These are phyloP conservation scores for Maniola hyperantus DNA, from an alignment of 2,888 invertebrate species.

Conservation along the genomic window DNA sequence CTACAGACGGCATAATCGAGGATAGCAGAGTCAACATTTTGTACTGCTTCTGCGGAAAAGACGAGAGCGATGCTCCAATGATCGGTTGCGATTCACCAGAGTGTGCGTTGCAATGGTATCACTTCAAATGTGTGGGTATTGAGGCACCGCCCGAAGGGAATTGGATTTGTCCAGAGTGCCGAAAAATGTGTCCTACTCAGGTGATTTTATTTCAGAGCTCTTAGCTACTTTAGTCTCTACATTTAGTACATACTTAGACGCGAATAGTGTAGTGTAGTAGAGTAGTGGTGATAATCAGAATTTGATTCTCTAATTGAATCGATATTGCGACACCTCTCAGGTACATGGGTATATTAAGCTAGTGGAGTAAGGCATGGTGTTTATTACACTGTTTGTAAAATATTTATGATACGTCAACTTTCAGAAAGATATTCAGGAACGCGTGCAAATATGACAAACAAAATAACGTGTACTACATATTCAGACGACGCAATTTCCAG, in stretches of 20 bases:
- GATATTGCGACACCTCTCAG: too few relatives aligned
- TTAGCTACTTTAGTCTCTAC: neutral
- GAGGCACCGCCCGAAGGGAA: constrained; percentile 56
- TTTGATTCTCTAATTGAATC: too few relatives aligned
- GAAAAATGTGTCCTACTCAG: constrained; percentile 14
- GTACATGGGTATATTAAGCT: too few relatives aligned
- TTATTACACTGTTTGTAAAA: too few relatives aligned
- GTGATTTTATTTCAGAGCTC: constrained; percentile 1
- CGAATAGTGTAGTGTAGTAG: too few relatives aligned
- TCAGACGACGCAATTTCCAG: neutral
- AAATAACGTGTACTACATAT: neutral
- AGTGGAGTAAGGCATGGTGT: too few relatives aligned
- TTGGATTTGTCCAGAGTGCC: constrained; percentile 63
- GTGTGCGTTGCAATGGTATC: constrained; percentile 62
- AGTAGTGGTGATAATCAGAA: too few relatives aligned
- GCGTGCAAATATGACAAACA: neutral
- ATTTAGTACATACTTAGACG: neutral
- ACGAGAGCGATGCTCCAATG: constrained; percentile 54
- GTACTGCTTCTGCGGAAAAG: constrained; percentile 60
- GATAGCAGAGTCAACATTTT: constrained; percentile 46
- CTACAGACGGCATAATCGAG: constrained; percentile 51
- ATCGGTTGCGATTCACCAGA: constrained; percentile 62
- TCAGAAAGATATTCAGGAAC: neutral
- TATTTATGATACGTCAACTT: neutral
- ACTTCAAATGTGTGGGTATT: constrained; percentile 63